A percentile compares a stretch with the other conserved stretches of the same genome.
Evolutionary conservation across 2,113 vertebrate species (phyloP).

Genomic region (Saccopteryx bilineata): DNA sequence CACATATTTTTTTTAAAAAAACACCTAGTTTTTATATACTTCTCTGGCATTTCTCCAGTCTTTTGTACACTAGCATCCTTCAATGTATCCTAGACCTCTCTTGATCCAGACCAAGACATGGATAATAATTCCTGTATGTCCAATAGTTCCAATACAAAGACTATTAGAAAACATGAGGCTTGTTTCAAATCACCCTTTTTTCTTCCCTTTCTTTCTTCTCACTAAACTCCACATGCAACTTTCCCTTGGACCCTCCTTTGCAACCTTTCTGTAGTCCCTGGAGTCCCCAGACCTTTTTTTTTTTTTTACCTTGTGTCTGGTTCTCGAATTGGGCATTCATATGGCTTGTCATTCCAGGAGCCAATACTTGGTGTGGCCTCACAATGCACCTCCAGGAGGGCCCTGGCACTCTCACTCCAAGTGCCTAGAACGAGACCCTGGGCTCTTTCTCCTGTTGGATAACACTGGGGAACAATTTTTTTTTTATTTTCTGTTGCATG

Average conservation of each 20-base stretch:
- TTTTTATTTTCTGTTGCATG: too few relatives aligned
- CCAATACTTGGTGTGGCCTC: background rate
- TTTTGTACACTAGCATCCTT: background rate
- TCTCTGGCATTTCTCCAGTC: conserved; percentile 22
- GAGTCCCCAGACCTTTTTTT: background rate
- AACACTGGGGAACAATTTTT: background rate
- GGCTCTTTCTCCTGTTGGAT: background rate
- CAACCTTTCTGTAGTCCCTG: background rate
- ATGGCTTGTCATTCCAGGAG: background rate
- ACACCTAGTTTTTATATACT: background rate
- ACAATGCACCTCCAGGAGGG: background rate
- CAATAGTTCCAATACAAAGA: background rate
- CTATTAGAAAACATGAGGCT: background rate
- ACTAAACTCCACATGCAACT: background rate
- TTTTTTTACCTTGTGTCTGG: background rate
- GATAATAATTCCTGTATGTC: background rate
- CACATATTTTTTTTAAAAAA: background rate
- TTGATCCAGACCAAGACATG: background rate
- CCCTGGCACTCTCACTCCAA: background rate
- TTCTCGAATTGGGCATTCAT: background rate
- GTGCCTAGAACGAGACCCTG: background rate
- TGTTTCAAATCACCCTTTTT: background rate
- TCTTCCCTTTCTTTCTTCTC: background rate
- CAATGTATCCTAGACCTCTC: background rate
- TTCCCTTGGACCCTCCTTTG: background rate